Conservation (phyloP, 1,140 invertebrate species). For the Bombus balteatus region DNA sequence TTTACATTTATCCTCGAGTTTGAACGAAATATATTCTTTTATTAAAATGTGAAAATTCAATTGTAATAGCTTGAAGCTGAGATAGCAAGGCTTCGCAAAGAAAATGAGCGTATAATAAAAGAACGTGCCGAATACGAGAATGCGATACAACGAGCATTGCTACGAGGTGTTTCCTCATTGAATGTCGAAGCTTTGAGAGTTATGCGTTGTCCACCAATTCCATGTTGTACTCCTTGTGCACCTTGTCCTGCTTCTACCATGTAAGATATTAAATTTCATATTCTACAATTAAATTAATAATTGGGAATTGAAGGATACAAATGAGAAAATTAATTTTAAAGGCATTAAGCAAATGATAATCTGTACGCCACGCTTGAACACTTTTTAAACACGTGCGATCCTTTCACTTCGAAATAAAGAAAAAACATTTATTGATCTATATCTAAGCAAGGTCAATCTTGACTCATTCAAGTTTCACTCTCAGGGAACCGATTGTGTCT, state of each 20-base stretch:
- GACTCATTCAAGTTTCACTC: constrained; percentile 40
- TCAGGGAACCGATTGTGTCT: constrained; percentile 20
- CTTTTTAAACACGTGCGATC: background rate
- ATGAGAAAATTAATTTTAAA: background rate
- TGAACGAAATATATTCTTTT: background rate
- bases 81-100: constrained; percentile 67
- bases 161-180: constrained; percentile 77
- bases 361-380: background rate
- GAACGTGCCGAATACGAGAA: constrained; percentile 77
- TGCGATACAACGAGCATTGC: constrained; percentile 75
- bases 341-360: background rate
- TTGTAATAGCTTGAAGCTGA: constrained; percentile 71
- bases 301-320: background rate
- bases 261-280: constrained; percentile 39
- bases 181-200: constrained; percentile 78
- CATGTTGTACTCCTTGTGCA: constrained; percentile 67
- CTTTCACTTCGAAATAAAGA: constrained; percentile 1
- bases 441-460: constrained; percentile 8
- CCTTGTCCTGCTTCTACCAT: constrained; percentile 56
- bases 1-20: background rate
- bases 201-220: constrained; percentile 71
- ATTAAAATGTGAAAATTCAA: background rate
- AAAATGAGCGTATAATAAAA: constrained; percentile 75
- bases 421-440: background rate
- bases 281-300: too few species aligned